A percentile compares a stretch with the other conserved stretches of the same genome.
Evolutionary conservation across 2,797 vertebrate species (phyloP).

Genomic region (Falco cherrug): DNA sequence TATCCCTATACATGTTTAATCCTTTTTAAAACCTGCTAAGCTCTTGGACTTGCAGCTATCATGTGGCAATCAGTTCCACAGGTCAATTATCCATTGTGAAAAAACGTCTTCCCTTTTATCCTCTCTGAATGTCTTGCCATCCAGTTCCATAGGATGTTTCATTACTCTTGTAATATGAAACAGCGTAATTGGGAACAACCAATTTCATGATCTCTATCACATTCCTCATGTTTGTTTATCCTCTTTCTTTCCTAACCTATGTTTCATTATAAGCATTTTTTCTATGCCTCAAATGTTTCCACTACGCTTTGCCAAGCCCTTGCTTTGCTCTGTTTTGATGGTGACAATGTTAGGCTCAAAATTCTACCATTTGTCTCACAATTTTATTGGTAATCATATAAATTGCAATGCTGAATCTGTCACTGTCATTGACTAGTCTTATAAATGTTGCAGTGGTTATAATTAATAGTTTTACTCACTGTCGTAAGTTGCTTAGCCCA

Average conservation of each 20-base stretch:
- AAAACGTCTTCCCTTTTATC: conserved; percentile 55
- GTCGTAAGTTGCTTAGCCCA: neutral
- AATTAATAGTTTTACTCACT: conserved; percentile 21
- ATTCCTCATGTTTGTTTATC: conserved; percentile 27
- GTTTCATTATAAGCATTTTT: neutral
- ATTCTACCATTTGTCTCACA: neutral
- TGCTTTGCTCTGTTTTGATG: neutral
- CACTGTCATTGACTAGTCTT: neutral
- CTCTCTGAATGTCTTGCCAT: conserved; percentile 21
- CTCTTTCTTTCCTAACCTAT: neutral
- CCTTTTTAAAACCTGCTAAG: conserved; percentile 68
- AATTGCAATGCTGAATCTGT: neutral
- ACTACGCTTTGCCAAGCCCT: neutral
- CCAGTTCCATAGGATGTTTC: conserved; percentile 18
- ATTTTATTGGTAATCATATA: neutral
- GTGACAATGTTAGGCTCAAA: neutral
- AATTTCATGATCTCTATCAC: conserved; percentile 29
- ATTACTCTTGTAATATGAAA: conserved; percentile 41
- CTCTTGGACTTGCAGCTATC: conserved; percentile 62
- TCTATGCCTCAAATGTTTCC: neutral
- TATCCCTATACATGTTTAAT: conserved; percentile 67
- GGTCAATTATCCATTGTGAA: conserved; percentile 68
- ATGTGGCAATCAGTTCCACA: conserved; percentile 60
- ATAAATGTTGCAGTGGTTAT: conserved; percentile 1
- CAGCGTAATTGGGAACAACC: neutral